Evolutionary conservation across 1,140 invertebrate genomes (phyloP), one percentile per base, ranked within the genome.

Genomic region (Sogatella furcifera): DNA sequence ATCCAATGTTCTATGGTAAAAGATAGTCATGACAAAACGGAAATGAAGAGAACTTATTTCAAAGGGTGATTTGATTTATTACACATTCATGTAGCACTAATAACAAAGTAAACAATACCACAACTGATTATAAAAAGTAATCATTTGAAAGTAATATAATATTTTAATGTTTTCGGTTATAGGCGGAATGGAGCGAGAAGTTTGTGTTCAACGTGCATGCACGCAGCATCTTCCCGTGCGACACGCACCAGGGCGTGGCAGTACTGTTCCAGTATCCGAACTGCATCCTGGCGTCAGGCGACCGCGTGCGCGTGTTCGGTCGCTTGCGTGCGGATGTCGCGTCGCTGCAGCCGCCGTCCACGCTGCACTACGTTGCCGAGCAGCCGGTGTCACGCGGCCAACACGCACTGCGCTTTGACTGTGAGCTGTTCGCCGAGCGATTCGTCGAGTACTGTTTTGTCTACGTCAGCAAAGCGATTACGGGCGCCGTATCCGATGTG

Each of bases 371-470:
- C 62, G 78, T 86, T 2, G 77, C 83, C 10, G 84, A 86, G 68
- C 77, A 83, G 65, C 71, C 80, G 28, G 78, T 84, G 10, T 62
- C 68, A 46, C 78, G 81, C 42, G 86, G 86, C 10, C 81, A 83
- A 64, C 86, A 90, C 70, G 84, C 81, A 17, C 73, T 89, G 1
- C 80, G 82, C 15, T 90, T 91, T 71, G 83, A 84, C 70, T 91
- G 88, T 68, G 84, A 89, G n/a, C 76, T 89, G 1, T 90, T 91
- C 72, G 84, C 81, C 19, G 88, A 90, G 71, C 78, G 82, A 43
- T 92, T 82, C 69, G 82, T 89, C 34, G 88, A 90, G 67, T 91
- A 91, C 66, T 92, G 89, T 72, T 91, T 92, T 72, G 83, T 88
- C 54, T 92, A 92, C 69, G 87, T 90, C 5, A 90, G 85, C 44